These are phyloP conservation scores for Oryzias celebensis DNA, from an alignment of 2,113 vertebrate species.

Conservation along the genomic window DNA sequence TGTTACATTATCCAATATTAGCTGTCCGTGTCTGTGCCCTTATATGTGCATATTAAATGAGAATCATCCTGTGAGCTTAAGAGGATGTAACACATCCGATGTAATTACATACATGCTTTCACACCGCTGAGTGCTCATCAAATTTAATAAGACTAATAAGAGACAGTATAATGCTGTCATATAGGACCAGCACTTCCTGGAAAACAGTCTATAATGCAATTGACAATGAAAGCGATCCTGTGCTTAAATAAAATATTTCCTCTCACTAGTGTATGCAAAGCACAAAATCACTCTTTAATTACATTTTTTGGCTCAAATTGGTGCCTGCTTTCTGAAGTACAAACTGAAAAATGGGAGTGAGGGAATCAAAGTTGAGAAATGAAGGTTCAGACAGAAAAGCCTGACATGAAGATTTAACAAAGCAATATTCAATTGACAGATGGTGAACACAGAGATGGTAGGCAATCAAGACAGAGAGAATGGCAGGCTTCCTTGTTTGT, in stretches of 20 bases:
- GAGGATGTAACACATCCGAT: conserved; percentile 52
- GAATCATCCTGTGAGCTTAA: conserved; percentile 25
- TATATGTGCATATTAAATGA: conserved; percentile 20
- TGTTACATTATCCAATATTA: neutral
- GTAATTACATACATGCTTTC: conserved; percentile 66
- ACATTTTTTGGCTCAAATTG: conserved; percentile 8
- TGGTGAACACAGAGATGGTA: conserved; percentile 36
- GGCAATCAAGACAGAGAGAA: conserved; percentile 43
- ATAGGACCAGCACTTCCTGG: conserved; percentile 36
- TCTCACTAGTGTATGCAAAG: conserved; percentile 25
- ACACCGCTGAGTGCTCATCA: conserved; percentile 44
- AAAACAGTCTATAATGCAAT: conserved; percentile 42
- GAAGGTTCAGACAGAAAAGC: conserved; percentile 1
- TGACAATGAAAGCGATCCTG: conserved; percentile 36
- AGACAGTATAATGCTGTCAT: conserved; percentile 15
- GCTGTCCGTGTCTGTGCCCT: neutral
- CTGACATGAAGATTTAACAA: conserved; percentile 35
- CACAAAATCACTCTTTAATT: conserved; percentile 22
- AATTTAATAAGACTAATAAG: conserved; percentile 56
- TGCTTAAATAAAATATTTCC: conserved; percentile 16
- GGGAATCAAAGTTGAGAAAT: conserved; percentile 4
- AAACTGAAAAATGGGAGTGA: conserved; percentile 6
- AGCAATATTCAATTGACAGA: conserved; percentile 40
- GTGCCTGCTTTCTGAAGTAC: conserved; percentile 6
- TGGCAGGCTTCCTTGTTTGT: conserved; percentile 54